Conservation (phyloP, 2,797 vertebrate genomes). For the Propithecus deckenii region DNA sequence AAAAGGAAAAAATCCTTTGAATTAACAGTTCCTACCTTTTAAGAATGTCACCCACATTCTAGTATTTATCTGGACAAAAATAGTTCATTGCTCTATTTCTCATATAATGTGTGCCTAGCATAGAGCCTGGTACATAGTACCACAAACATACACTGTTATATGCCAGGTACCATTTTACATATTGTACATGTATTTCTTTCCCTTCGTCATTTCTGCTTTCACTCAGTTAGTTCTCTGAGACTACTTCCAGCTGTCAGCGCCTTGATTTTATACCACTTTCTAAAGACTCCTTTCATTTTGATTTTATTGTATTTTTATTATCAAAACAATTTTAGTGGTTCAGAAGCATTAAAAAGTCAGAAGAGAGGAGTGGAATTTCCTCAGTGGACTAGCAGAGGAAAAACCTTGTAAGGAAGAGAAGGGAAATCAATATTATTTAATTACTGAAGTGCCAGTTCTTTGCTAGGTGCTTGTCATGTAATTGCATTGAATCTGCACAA, state of each 20-base stretch:
- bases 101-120: neutral
- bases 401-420: neutral
- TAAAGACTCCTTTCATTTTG: constrained; percentile 19
- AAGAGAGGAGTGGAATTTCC: neutral
- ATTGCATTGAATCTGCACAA: neutral
- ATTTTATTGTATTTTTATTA: constrained; percentile 12
- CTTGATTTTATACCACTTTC: constrained; percentile 25
- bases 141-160: neutral
- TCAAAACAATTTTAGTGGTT: neutral
- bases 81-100: neutral
- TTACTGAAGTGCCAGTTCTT: neutral
- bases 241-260: neutral
- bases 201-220: neutral
- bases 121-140: neutral
- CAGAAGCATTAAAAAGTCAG: constrained; percentile 19
- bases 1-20: neutral
- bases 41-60: neutral
- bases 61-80: neutral
- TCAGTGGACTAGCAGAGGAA: neutral
- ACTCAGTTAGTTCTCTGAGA: constrained; percentile 4
- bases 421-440: neutral
- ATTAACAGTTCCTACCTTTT: neutral
- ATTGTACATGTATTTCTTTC: neutral
- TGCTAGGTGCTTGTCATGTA: neutral
- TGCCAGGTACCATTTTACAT: neutral